These are phyloP conservation scores for Melopsittacus undulatus DNA, from an alignment of 2,797 vertebrate species.

Conservation along the genomic window DNA sequence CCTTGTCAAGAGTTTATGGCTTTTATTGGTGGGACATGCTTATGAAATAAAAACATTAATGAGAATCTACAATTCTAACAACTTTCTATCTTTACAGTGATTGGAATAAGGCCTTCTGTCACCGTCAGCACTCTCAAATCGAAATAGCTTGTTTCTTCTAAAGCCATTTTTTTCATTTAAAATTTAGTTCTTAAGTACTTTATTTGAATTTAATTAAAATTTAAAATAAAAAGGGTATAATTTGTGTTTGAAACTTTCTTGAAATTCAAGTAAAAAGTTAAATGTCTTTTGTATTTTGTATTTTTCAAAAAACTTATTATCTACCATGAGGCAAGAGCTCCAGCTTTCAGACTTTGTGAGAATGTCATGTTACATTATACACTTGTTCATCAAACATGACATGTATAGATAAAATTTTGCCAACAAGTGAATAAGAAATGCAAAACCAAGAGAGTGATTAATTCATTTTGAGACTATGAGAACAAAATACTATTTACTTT, in stretches of 20 bases:
- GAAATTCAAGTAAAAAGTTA: neutral
- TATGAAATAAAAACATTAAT: neutral
- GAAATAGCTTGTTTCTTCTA: neutral
- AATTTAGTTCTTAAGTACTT: neutral
- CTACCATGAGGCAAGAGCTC: neutral
- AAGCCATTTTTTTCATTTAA: neutral
- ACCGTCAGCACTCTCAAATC: neutral
- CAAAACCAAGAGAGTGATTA: neutral
- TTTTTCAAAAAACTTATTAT: neutral
- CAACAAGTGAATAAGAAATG: conserved; percentile 7
- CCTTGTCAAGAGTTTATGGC: neutral
- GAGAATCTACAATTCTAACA: neutral
- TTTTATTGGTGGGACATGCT: neutral
- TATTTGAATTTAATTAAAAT: neutral
- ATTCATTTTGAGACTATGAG: neutral
- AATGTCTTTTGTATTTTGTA: neutral
- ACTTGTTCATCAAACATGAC: conserved; percentile 50
- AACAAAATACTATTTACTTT: neutral
- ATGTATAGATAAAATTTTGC: conserved; percentile 9
- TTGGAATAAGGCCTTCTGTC: neutral
- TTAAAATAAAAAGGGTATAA: neutral
- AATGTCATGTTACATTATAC: conserved; percentile 21
- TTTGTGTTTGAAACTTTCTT: neutral
- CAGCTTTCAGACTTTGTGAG: neutral
- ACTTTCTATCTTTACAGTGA: neutral